Conservation (phyloP, 2,113 vertebrate genomes). For the Scolopax mira region DNA sequence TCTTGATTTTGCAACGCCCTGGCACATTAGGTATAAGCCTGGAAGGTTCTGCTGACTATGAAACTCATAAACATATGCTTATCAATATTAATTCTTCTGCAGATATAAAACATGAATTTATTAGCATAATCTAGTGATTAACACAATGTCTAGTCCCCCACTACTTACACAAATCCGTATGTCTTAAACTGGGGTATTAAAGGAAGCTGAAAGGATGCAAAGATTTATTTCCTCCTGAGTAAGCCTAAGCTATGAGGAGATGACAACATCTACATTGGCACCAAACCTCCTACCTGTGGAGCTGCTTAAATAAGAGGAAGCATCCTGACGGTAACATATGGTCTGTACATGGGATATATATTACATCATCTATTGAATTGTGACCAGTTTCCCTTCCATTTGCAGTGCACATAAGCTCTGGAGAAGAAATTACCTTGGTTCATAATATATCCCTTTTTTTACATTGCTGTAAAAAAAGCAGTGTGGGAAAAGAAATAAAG, state of each 20-base stretch:
- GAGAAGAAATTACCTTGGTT: background rate
- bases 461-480: too few relatives aligned
- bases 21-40: background rate
- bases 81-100: constrained; percentile 48
- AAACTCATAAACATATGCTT: constrained; percentile 28
- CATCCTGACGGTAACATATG: background rate
- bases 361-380: background rate
- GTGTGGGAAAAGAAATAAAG: background rate
- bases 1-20: background rate
- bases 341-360: background rate
- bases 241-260: background rate
- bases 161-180: background rate
- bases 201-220: background rate
- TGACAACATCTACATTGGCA: background rate
- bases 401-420: background rate
- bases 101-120: constrained; percentile 31
- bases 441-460: background rate
- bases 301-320: background rate
- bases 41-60: background rate
- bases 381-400: background rate
- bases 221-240: background rate
- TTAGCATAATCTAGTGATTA: constrained; percentile 21
- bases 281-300: background rate
- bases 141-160: background rate
- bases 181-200: background rate